Conservation (phyloP, 2,797 vertebrate genomes). For the Platyrinchus mystaceus region DNA sequence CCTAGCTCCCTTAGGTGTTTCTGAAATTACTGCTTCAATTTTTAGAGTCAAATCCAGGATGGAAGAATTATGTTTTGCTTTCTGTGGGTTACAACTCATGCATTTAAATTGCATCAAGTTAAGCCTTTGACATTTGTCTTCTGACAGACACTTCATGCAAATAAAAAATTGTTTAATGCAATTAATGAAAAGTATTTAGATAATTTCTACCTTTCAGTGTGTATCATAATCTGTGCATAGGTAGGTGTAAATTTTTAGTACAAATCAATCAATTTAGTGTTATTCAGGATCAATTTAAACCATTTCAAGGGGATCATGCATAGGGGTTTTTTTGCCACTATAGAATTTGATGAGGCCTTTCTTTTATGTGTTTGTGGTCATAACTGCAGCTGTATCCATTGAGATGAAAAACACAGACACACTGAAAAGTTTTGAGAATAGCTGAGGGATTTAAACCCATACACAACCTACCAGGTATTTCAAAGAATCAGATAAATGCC, state of each 20-base stretch:
- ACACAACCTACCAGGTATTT: neutral
- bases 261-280: neutral
- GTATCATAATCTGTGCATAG: neutral
- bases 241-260: neutral
- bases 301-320: neutral
- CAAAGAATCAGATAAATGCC: neutral
- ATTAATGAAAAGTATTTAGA: neutral
- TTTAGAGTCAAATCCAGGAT: neutral
- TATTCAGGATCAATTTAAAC: neutral
- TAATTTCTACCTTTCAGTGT: neutral
- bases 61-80: neutral
- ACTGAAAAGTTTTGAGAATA: neutral
- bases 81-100: neutral
- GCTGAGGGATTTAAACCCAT: neutral
- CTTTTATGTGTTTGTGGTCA: neutral
- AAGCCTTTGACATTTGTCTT: neutral
- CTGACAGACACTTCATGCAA: neutral
- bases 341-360: neutral
- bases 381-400: neutral
- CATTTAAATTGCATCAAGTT: neutral
- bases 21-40: slow-evolving; percentile 19
- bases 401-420: neutral
- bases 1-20: neutral
- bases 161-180: neutral
- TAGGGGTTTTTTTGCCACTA: neutral